Evolutionary conservation across 2,888 invertebrate species (phyloP), one percentile per base, ranked within the genome.

Genomic region (Lithophane leautieri): DNA sequence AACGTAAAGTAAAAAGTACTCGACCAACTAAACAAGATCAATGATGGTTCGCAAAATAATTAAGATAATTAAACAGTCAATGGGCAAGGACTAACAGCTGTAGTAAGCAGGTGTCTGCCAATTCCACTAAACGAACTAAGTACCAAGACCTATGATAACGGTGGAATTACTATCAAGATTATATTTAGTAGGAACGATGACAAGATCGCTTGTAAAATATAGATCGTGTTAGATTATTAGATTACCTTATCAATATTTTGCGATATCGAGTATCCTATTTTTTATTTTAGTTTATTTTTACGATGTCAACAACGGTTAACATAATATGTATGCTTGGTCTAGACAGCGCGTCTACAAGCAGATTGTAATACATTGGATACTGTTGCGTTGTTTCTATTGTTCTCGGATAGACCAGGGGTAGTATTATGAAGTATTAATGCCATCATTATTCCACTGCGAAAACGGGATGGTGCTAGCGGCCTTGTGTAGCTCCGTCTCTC

Each of bases 31-130:
- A 72, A n/a, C 58, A 50, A 81, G 85, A 87, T 85, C 78, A 74
- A 76, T 76, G 78, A 79, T 78, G 79, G 82, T 74, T 83, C 78
- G 79, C 76, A 69, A 71, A 80, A 79, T 84, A 88, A 91, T 91
- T 90, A 90, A 89, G 70, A 79, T 88, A 89, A 91, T 91, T 91
- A 89, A 88, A 86, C 74, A 89, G 87, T 83, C 88, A 86, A 88
- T 89, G 87, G 85, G 78, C 79, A 78, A 83, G 80, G 63, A 70
- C 62, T 72, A 81, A 88, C 91, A 92, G 91, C 92, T 92, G 91
- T 88, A 87, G 56, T n/a, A 11, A 79, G 90, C 93, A 93, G 93
- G 91, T 92, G 92, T 63, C 73, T 71, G 69, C 19, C 44, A 71
- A 52, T 71, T 71, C 22, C 42, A 71, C 40, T 78, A 81, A 73